Evolutionary conservation across 1,140 invertebrate species (phyloP).

Genomic region (Drosophila kikkawai): DNA sequence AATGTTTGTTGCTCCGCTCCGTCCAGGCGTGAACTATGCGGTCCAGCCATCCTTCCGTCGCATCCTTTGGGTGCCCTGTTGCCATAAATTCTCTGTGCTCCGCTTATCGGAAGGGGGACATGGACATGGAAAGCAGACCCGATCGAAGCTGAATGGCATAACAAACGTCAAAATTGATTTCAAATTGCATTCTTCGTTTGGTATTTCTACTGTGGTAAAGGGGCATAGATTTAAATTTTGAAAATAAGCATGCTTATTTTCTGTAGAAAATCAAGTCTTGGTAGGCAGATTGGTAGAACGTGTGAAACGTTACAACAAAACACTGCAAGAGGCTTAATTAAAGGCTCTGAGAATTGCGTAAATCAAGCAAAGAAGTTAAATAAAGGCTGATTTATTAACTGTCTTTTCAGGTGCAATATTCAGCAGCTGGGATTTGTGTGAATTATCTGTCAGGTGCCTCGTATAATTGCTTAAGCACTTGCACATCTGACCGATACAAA

Average conservation of each 20-base stretch:
- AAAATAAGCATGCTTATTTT: not conserved
- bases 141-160: conserved; percentile 28
- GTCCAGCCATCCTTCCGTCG: conserved; percentile 38
- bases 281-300: not conserved
- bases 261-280: not conserved
- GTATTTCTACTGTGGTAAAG: conserved; percentile 12
- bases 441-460: not conserved
- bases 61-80: conserved; percentile 20
- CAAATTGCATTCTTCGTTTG: conserved; percentile 67
- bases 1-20: conserved; percentile 61
- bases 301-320: not conserved
- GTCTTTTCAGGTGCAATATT: not conserved
- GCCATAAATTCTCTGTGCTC: conserved; percentile 67
- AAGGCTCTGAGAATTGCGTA: not conserved
- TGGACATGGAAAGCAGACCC: conserved; percentile 58
- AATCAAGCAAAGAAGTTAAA: not conserved
- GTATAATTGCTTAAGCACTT: conserved; percentile 15
- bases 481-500: conserved; percentile 41
- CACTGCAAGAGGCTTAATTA: not conserved
- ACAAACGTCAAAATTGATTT: conserved; percentile 75
- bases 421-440: not conserved
- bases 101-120: conserved; percentile 64
- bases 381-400: not conserved
- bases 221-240: not conserved
- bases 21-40: conserved; percentile 69